Conservation (phyloP, 2,888 invertebrate species). For the Amblyjoppa fuscipennis region DNA sequence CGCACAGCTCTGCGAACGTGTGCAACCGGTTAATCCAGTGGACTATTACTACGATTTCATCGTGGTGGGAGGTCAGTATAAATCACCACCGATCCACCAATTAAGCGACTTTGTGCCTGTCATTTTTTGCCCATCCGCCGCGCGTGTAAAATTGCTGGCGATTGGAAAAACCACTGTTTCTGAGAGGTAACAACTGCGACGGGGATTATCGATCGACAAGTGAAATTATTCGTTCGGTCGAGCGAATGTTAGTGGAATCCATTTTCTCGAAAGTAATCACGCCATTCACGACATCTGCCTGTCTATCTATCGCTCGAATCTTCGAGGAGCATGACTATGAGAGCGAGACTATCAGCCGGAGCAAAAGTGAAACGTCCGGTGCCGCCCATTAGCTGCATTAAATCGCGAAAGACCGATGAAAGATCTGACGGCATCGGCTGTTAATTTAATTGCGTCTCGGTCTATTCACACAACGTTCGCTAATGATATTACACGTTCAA, state of each 20-base stretch:
- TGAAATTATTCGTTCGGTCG: background rate
- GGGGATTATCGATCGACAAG: slow-evolving; percentile 8
- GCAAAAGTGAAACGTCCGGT: background rate
- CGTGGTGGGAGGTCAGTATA: slow-evolving; percentile 87
- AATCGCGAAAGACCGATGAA: background rate
- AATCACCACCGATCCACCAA: background rate
- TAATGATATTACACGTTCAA: background rate
- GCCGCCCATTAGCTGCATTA: slow-evolving; percentile 7
- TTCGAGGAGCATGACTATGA: background rate
- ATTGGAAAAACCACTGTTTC: background rate
- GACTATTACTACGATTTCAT: slow-evolving; percentile 89
- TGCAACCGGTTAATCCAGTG: slow-evolving; percentile 84
- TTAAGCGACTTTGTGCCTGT: background rate
- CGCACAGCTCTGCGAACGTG: slow-evolving; percentile 87
- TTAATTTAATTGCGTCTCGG: slow-evolving; percentile 12
- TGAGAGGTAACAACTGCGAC: background rate
- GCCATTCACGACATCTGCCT: background rate
- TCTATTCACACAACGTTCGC: background rate
- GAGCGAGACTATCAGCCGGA: background rate
- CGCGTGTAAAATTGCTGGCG: background rate
- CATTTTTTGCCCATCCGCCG: background rate
- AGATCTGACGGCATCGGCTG: background rate
- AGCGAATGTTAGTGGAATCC: background rate
- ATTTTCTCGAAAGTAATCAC: background rate
- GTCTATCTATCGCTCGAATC: slow-evolving; percentile 3